phyloP scores from a whole-genome alignment of 2,888 invertebrate species.

The Ormyrus rosae region DNA sequence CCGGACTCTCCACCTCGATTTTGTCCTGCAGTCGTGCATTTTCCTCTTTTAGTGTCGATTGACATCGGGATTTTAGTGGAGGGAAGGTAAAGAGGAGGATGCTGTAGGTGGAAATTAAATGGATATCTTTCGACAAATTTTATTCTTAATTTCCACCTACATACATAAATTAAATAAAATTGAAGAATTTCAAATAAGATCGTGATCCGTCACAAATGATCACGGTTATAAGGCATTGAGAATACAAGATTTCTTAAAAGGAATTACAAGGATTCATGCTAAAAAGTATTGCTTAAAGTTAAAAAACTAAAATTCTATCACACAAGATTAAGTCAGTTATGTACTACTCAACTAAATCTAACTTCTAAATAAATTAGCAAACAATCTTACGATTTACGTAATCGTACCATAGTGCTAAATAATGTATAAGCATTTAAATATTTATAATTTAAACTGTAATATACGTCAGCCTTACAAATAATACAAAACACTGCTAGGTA shows the following conservation, averaged over 20 bases:
- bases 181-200: background rate
- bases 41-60: background rate
- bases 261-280: conserved; percentile 29
- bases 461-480: no score
- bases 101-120: conserved; percentile 18
- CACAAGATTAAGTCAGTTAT: conserved; percentile 1
- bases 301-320: background rate
- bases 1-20: conserved; percentile 48
- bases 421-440: no score
- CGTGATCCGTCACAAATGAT: conserved; percentile 28
- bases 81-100: no score
- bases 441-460: no score
- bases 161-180: background rate
- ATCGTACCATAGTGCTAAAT: no score
- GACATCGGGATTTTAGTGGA: no score
- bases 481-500: no score
- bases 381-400: background rate
- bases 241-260: background rate
- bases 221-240: background rate
- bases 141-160: no score
- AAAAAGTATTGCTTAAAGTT: background rate
- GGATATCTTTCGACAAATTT: background rate
- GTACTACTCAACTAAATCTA: conserved; percentile 8
- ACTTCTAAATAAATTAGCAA: conserved; percentile 7
- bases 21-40: conserved; percentile 59